Evolutionary conservation across 1,140 invertebrate genomes (phyloP).

Genomic region (Planococcus citri): DNA sequence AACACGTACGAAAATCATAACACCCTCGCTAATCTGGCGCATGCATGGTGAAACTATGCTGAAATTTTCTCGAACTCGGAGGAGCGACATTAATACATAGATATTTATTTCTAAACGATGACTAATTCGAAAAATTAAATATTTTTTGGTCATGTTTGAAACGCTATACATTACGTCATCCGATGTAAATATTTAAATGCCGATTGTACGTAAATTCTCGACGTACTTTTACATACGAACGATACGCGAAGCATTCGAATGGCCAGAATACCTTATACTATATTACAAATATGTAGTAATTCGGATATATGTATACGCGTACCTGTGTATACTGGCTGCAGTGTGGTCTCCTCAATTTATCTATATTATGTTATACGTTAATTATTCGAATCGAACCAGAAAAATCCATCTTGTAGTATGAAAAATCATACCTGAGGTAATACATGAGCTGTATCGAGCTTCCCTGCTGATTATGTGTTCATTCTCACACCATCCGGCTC

Average conservation of each 20-base stretch:
- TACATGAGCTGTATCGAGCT: too few species aligned
- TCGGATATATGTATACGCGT: not conserved
- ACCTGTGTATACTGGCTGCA: too few species aligned
- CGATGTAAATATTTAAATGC: not conserved
- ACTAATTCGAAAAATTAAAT: not conserved
- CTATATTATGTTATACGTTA: too few species aligned
- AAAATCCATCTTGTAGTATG: too few species aligned
- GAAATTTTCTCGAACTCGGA: too few species aligned
- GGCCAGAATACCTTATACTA: too few species aligned
- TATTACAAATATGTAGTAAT: not conserved
- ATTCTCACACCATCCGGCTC: not conserved
- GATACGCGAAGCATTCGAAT: not conserved
- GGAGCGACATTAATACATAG: not conserved
- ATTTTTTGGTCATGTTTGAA: not conserved
- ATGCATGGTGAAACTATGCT: too few species aligned
- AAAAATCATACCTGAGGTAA: too few species aligned
- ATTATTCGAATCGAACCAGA: not conserved
- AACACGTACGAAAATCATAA: too few species aligned
- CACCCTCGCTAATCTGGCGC: too few species aligned
- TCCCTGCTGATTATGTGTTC: not conserved
- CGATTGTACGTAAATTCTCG: not conserved
- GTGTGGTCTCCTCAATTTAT: too few species aligned
- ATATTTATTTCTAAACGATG: not conserved
- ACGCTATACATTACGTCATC: not conserved
- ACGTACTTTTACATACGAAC: not conserved